Base-by-base conservation (phyloP, 2,113 vertebrate species). In the Nothoprocta pentlandii region DNA sequence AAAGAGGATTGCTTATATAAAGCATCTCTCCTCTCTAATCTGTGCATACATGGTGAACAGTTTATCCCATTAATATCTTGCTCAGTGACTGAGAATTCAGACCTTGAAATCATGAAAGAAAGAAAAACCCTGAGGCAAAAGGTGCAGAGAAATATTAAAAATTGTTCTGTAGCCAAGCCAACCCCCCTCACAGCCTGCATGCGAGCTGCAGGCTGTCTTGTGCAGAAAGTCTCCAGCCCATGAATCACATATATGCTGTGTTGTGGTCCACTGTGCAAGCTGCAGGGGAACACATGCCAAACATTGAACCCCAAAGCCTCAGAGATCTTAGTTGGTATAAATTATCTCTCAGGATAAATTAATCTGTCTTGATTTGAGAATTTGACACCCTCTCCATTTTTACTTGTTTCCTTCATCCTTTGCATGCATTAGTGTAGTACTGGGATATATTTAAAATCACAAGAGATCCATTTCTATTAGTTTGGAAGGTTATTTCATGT, bases 271-370 rank as follows among this genome's bases (percentile, higher is more conserved):
- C 71, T 0, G 0, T 47, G 73, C 42, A 91, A 90, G 59, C 79
- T 85, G 64, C 25, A 51, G 81, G 82, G 87, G 85, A 94, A 74
- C 42, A 80, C 46, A 22, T 91, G 93, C 85, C 89, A 85, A 91
- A 85, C 47, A 1, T n/a, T 85, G 86, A 90, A 95, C 91, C 81
- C 86, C 86, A 94, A 91, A 91, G 76, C 75, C 71, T 96, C 89
- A 96, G 89, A 84, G 62, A 90, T 69, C 77, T 93, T 93, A 91
- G 87, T 85, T 4, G 0, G 83, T 90, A 92, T 94, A 93, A 94
- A 94, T 95, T 94, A 87, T 93, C 92, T 92, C 84, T 84, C 71
- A 84, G 73, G 74, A 92, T 95, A 84, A 92, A 96, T 94, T 96
- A 92, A 90, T 89, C 95, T 76, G 66, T 78, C 89, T 84, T 93